Percentiles rank a stretch among this genome's conserved stretches.
These are phyloP conservation scores for Heliconius ethilla DNA, from an alignment of 2,888 invertebrate genomes.

Conservation along the genomic window DNA sequence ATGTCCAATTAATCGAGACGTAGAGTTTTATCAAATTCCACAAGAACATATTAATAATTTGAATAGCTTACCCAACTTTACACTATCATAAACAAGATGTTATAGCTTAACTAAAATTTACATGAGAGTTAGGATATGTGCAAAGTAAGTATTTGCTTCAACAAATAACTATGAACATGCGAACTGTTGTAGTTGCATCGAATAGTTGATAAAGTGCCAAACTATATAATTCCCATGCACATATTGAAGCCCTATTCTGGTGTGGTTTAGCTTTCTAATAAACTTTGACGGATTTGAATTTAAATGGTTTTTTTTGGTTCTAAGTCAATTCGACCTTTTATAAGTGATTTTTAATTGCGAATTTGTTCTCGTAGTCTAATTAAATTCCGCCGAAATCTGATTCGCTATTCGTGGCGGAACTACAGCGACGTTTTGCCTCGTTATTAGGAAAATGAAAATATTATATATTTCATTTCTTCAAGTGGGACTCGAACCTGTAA, in stretches of 20 bases:
- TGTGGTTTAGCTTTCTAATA: background rate
- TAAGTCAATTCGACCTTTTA: background rate
- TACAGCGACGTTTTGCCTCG: no score
- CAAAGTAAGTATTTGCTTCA: background rate
- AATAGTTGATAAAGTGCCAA: slow-evolving; percentile 31
- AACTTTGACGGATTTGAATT: background rate
- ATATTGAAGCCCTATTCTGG: slow-evolving; percentile 18
- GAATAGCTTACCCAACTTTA: background rate
- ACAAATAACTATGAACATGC: background rate
- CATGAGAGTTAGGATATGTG: background rate
- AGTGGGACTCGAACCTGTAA: no score
- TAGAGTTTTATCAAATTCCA: no score
- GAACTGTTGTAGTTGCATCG: slow-evolving; percentile 15
- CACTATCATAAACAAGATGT: background rate
- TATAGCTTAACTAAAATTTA: background rate
- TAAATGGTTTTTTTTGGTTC: background rate
- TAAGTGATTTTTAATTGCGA: background rate
- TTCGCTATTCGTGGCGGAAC: no score
- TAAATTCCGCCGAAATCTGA: no score
- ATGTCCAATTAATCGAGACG: no score
- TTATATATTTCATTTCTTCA: no score
- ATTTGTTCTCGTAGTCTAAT: background rate
- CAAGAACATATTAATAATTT: no score
- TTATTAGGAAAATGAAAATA: no score
- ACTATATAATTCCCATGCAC: slow-evolving; percentile 21